Evolutionary conservation across 2,888 invertebrate genomes (phyloP), one percentile per base, ranked within the genome.

Genomic region (Eristalinus aeneus): DNA sequence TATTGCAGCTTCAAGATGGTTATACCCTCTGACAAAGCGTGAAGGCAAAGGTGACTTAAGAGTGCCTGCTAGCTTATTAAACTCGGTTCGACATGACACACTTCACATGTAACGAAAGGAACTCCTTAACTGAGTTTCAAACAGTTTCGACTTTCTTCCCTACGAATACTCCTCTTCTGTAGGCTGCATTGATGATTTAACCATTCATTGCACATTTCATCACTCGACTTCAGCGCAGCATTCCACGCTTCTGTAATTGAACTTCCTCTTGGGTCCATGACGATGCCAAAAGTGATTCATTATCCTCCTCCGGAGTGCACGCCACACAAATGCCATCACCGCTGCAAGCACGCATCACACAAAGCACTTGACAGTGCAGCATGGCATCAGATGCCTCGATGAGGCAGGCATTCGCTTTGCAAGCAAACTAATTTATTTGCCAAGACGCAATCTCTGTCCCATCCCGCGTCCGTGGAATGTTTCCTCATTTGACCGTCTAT

Each of bases 361-460:
- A 27, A 56, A 56, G 23, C 39, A 27, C 27, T 60, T 71, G 69
- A 32, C 69, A 58, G 56, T 58, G 32, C 31, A 68, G 12, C 56
- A 22, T 68, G 68, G 68, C 11, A 32, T 58, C 65, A 39, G 58
- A 74, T 31, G 65, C 56, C 74, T 36, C 56, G 65, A 20, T 61
- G 20, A 22, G 31, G 22, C 16, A 71, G 63, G 67, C 82, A 72
- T 82, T 72, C 77, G 77, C 77, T 76, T 39, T 46, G 46, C 67
- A 76, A 63, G 63, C 56, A 67, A 82, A 73, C 61, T 77, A 72
- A 82, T 72, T 77, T 72, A 72, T 82, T 82, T 76, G 67, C 67
- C 39, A n/a, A 67, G 16, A 16, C 31, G 27, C 34, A 76, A 72
- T 61, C 56, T 60, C 23, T 71, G 32, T 64, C 63, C 60, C 12